Conservation (phyloP, 2,113 vertebrate species). For the Rhabdomys dilectus region DNA sequence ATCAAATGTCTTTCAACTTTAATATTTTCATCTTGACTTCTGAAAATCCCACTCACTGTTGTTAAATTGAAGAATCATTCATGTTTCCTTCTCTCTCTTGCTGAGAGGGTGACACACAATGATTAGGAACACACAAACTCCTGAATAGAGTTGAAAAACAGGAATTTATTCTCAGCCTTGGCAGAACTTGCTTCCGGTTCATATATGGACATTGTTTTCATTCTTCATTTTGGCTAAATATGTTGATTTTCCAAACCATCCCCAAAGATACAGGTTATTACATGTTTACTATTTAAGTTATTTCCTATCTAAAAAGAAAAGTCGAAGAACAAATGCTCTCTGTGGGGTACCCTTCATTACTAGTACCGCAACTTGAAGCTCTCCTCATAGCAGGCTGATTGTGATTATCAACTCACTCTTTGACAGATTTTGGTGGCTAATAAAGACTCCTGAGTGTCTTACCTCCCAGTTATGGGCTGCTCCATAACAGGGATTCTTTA, state of each 20-base stretch:
- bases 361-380: neutral
- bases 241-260: slow-evolving; percentile 2
- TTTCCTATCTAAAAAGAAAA: slow-evolving; percentile 27
- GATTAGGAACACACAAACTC: slow-evolving; percentile 46
- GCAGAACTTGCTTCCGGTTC: slow-evolving; percentile 44
- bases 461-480: neutral
- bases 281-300: neutral
- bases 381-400: neutral
- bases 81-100: slow-evolving; percentile 41
- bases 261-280: neutral
- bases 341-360: neutral
- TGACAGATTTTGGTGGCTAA: neutral
- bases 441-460: neutral
- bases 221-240: slow-evolving; percentile 46
- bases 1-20: slow-evolving; percentile 38
- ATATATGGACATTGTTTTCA: neutral
- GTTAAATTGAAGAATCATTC: neutral
- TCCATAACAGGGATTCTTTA: neutral
- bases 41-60: neutral
- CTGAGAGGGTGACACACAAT: slow-evolving; percentile 12
- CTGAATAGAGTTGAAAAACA: neutral
- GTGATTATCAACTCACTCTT: slow-evolving; percentile 30
- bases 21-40: slow-evolving; percentile 34
- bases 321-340: neutral
- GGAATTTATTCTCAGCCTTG: slow-evolving; percentile 1